A percentile compares a stretch with the other conserved stretches of the same genome.
Conservation (phyloP, 2,797 vertebrate species). For the Pagetopsis macropterus region DNA sequence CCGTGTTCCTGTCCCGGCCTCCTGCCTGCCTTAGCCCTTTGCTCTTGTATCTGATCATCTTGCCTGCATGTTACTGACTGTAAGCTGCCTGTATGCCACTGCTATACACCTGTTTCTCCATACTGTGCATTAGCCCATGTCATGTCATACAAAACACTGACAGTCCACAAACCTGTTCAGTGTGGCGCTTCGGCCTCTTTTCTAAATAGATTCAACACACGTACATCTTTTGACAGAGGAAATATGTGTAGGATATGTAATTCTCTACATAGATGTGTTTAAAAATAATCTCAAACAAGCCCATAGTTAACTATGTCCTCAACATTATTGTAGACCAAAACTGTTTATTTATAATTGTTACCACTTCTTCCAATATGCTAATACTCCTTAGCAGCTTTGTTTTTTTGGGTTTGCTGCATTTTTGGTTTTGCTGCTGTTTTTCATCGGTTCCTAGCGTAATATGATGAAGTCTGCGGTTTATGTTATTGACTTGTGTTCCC, state of each 20-base stretch:
- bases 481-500: conserved; percentile 37
- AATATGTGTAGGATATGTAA: conserved; percentile 15
- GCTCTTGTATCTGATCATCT: not conserved
- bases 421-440: conserved; percentile 6
- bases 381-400: not conserved
- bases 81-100: not conserved
- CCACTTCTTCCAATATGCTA: not conserved
- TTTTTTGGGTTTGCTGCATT: conserved; percentile 8
- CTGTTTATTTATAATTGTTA: not conserved
- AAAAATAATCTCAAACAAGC: not conserved
- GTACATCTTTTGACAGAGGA: conserved; percentile 15
- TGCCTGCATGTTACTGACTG: not conserved
- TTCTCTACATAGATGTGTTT: not conserved
- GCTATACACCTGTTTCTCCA: not conserved
- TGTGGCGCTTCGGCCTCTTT: not conserved
- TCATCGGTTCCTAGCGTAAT: conserved; percentile 1
- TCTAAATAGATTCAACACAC: not conserved
- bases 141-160: too few species aligned
- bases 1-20: not conserved
- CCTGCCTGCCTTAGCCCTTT: not conserved
- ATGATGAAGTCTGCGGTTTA: conserved; percentile 32
- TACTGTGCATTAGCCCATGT: not conserved
- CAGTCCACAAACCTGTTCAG: not conserved
- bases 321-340: not conserved
- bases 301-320: not conserved